phyloP scores from a whole-genome alignment of 2,888 invertebrate genomes.

The Neoaliturus tenellus region DNA sequence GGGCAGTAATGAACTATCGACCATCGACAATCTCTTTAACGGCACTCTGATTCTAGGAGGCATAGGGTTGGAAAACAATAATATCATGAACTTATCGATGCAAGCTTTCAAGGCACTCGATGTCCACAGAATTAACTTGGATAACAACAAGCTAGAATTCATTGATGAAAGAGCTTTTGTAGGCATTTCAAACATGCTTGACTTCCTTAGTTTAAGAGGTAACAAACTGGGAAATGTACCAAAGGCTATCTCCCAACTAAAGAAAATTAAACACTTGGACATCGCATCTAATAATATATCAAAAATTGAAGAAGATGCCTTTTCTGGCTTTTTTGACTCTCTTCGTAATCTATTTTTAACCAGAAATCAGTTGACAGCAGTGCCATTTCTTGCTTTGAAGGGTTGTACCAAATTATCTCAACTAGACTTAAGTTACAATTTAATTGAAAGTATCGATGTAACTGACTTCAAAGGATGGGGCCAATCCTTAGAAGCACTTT shows the following conservation, averaged over 20 bases:
- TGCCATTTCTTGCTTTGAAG: constrained; percentile 82
- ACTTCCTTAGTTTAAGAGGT: constrained; percentile 89
- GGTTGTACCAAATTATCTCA: constrained; percentile 86
- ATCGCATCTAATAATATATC: constrained; percentile 86
- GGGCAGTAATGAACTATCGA: constrained; percentile 85
- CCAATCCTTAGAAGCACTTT: constrained; percentile 84
- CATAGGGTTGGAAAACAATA: constrained; percentile 72
- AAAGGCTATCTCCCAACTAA: constrained; percentile 80
- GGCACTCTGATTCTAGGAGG: constrained; percentile 71
- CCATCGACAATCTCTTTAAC: constrained; percentile 68
- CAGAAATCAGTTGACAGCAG: constrained; percentile 85
- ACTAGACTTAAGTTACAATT: constrained; percentile 92
- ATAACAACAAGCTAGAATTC: constrained; percentile 77
- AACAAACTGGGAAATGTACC: constrained; percentile 85
- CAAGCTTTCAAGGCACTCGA: constrained; percentile 74
- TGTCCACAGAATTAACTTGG: constrained; percentile 85
- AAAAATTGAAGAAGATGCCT: constrained; percentile 78
- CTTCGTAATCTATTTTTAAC: constrained; percentile 80
- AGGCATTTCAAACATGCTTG: constrained; percentile 83
- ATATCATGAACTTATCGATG: constrained; percentile 70
- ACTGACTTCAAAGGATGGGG: constrained; percentile 88
- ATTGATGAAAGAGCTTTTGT: constrained; percentile 82
- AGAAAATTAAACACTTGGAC: constrained; percentile 86
- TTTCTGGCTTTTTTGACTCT: constrained; percentile 72
- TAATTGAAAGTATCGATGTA: constrained; percentile 77